phyloP scores from a whole-genome alignment of 2,888 invertebrate genomes.

The Callyntrura guangdongensis region DNA sequence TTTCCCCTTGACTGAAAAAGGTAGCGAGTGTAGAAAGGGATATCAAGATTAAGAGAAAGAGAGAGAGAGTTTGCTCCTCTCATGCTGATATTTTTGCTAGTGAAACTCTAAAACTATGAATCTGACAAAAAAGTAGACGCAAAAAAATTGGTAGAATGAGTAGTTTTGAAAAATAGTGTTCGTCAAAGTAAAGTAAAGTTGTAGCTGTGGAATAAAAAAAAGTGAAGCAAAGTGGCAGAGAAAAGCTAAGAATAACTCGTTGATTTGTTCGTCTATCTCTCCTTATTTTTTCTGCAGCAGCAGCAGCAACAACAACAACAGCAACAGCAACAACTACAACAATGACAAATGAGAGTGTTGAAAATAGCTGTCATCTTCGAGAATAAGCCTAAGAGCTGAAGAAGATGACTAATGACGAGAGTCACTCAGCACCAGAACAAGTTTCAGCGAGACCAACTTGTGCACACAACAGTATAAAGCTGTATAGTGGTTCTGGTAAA shows the following conservation, averaged over 20 bases:
- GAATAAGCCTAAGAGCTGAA: constrained; percentile 77
- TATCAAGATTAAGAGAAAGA: constrained; percentile 30
- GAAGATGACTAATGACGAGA: constrained; percentile 79
- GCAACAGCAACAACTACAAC: constrained; percentile 61
- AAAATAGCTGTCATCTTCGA: constrained; percentile 81
- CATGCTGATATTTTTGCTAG: background rate
- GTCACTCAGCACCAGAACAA: constrained; percentile 67
- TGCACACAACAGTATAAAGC: background rate
- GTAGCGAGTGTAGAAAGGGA: background rate
- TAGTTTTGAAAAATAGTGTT: background rate
- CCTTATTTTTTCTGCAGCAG: background rate
- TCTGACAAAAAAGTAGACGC: constrained; percentile 33
- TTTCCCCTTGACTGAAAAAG: constrained; percentile 30
- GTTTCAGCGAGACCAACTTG: background rate
- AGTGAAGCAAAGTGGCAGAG: background rate
- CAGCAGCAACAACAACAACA: background rate
- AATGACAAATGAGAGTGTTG: constrained; percentile 82
- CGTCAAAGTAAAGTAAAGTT: constrained; percentile 26
- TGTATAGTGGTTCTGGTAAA: background rate
- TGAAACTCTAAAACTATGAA: constrained; percentile 52
- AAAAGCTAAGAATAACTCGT: constrained; percentile 73
- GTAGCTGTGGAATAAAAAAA: background rate
- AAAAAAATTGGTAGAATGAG: constrained; percentile 56
- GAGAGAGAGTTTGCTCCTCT: background rate
- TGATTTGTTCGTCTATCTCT: constrained; percentile 78